A percentile compares a stretch with the other conserved stretches of the same genome.
Evolutionary conservation across 2,113 vertebrate genomes (phyloP).

Genomic region (Myrmecobius fasciatus): DNA sequence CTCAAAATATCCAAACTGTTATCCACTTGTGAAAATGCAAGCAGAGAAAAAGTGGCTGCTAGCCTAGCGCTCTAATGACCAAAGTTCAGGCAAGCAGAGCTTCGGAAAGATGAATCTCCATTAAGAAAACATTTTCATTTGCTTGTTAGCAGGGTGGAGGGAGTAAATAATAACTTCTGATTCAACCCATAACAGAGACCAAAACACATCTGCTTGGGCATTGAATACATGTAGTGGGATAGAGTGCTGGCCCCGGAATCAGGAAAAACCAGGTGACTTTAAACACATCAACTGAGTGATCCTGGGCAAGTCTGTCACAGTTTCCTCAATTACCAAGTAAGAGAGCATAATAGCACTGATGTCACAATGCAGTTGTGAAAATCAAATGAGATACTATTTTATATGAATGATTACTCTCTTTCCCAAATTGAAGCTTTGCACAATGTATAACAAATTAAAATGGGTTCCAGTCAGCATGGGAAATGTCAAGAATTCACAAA

Average conservation of each 20-base stretch:
- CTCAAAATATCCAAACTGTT: neutral
- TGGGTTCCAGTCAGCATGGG: rapidly evolving
- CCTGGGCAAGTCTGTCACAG: neutral
- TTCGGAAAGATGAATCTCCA: too few relatives aligned
- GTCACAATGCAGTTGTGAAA: neutral
- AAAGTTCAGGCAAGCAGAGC: too few relatives aligned
- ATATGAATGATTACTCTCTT: neutral
- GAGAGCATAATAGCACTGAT: neutral
- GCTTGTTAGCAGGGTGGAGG: too few relatives aligned
- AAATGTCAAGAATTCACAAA: neutral
- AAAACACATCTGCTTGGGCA: neutral
- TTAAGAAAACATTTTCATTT: too few relatives aligned
- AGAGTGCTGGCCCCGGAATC: too few relatives aligned
- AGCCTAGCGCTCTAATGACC: too few relatives aligned
- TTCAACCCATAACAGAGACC: neutral
- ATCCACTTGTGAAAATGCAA: neutral
- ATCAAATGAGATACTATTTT: neutral
- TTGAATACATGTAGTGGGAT: neutral
- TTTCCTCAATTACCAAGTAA: neutral
- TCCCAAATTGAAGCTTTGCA: neutral
- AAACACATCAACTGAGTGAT: neutral
- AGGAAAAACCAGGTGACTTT: neutral
- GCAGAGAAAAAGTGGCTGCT: neutral
- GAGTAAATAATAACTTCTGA: neutral
- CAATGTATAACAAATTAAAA: rapidly evolving